These are phyloP conservation scores for Crossaster papposus DNA, from an alignment of 53 echinoderm and acorn worm species.

Conservation along the genomic window DNA sequence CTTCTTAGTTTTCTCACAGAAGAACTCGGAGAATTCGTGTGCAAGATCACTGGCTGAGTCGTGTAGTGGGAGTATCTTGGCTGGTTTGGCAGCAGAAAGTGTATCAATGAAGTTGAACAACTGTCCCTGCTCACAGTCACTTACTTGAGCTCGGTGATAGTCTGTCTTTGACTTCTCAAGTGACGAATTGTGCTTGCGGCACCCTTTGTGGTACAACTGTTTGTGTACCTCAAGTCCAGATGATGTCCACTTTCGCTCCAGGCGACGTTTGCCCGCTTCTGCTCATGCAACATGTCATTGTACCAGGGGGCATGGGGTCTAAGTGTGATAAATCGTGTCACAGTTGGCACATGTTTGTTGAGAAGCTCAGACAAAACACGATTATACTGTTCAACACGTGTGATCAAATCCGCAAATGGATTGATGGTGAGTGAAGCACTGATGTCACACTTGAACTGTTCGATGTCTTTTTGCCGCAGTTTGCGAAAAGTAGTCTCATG, in stretches of 20 bases:
- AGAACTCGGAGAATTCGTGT: constrained; percentile 42
- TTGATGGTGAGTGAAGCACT: background rate
- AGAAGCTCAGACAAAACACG: constrained; percentile 30
- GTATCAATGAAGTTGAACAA: constrained; percentile 28
- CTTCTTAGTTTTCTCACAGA: constrained; percentile 13
- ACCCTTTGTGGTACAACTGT: constrained; percentile 42
- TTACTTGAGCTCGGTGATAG: constrained; percentile 32
- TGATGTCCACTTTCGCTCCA: constrained; percentile 41
- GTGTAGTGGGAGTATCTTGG: constrained; percentile 16
- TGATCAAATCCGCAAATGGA: background rate
- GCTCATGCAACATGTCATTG: constrained; percentile 44
- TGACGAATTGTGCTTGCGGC: constrained; percentile 23
- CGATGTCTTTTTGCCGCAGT: constrained; percentile 36
- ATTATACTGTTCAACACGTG: constrained; percentile 45
- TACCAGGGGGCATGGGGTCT: constrained; percentile 63
- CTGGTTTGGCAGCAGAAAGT: constrained; percentile 14
- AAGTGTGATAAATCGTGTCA: constrained; percentile 40
- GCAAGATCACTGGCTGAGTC: constrained; percentile 23
- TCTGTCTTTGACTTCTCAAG: constrained; percentile 44
- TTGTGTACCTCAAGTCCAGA: constrained; percentile 63
- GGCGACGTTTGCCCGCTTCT: constrained; percentile 48
- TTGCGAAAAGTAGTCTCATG: constrained; percentile 25
- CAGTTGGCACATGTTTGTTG: constrained; percentile 41
- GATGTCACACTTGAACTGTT: constrained; percentile 44
- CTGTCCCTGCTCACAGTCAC: constrained; percentile 29